A percentile compares a stretch with the other conserved stretches of the same genome.
Evolutionary conservation across 2,888 invertebrate genomes (phyloP).

Genomic region (Amblyteles armatorius): DNA sequence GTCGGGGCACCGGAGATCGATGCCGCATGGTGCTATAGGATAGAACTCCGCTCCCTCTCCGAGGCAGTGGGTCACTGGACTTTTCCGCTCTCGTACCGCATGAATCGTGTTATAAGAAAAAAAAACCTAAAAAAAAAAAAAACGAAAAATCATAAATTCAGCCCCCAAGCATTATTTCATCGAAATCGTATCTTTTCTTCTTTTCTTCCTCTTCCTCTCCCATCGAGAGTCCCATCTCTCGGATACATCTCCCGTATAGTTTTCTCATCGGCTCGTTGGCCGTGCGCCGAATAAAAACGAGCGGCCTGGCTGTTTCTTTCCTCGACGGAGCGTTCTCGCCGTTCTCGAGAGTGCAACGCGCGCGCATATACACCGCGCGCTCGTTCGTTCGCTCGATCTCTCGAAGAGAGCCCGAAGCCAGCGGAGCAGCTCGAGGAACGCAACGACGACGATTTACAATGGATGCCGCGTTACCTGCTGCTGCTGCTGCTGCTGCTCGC

Average conservation of each 20-base stretch:
- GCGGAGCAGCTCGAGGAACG: slow-evolving; percentile 54
- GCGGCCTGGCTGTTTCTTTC: neutral
- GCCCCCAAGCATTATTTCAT: neutral
- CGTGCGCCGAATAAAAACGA: slow-evolving; percentile 3
- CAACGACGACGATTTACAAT: slow-evolving; percentile 67
- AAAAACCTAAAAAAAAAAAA: neutral
- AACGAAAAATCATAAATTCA: neutral
- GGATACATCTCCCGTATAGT: neutral
- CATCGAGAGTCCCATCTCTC: neutral
- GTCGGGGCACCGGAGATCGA: slow-evolving; percentile 61
- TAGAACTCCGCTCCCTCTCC: slow-evolving; percentile 53
- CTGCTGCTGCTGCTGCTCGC: slow-evolving; percentile 43
- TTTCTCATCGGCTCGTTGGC: neutral
- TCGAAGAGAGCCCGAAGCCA: slow-evolving; percentile 31
- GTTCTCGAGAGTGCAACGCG: slow-evolving; percentile 5
- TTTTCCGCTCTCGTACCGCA: slow-evolving; percentile 51
- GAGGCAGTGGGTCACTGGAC: slow-evolving; percentile 67
- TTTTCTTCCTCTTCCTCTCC: neutral
- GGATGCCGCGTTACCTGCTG: slow-evolving; percentile 61
- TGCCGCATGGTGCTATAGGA: slow-evolving; percentile 53
- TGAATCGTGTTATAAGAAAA: slow-evolving; percentile 32
- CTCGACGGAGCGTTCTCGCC: neutral
- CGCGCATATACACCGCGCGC: slow-evolving; percentile 1
- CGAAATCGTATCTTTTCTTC: neutral
- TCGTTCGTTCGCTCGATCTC: slow-evolving; percentile 26